These are phyloP conservation scores for Aricia artaxerxes DNA, from an alignment of 2,888 invertebrate species.

Conservation along the genomic window DNA sequence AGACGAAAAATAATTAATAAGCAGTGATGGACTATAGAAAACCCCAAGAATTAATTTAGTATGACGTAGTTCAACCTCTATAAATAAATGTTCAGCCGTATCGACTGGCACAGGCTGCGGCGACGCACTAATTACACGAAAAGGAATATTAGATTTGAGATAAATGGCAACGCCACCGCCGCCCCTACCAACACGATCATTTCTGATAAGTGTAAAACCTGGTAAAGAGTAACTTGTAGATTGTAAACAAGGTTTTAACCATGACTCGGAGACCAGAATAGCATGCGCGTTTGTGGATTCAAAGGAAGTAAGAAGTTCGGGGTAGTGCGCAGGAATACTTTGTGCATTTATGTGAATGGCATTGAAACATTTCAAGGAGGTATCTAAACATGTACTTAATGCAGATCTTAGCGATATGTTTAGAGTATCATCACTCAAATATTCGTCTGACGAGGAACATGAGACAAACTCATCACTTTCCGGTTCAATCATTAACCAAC, in stretches of 20 bases:
- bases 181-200: conserved; percentile 7
- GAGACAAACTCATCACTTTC: too few relatives aligned
- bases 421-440: too few relatives aligned
- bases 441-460: too few relatives aligned
- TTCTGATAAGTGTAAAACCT: not conserved
- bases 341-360: conserved; percentile 10
- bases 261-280: conserved; percentile 18
- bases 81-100: conserved; percentile 1
- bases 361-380: too few relatives aligned
- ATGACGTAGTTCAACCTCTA: not conserved
- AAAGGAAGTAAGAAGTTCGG: too few relatives aligned
- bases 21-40: conserved; percentile 8
- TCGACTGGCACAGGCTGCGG: not conserved
- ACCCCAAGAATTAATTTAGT: conserved; percentile 24
- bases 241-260: too few relatives aligned
- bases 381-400: too few relatives aligned
- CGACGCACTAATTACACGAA: not conserved
- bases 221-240: conserved; percentile 23
- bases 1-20: not conserved
- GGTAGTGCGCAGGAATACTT: conserved; percentile 21
- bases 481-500: too few relatives aligned
- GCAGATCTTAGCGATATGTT: too few relatives aligned
- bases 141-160: too few relatives aligned
- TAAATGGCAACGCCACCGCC: conserved; percentile 11
- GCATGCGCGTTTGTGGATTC: not conserved